Evolutionary conservation across 2,888 invertebrate species (phyloP), one percentile per base, ranked within the genome.

Genomic region (Spisula solida): DNA sequence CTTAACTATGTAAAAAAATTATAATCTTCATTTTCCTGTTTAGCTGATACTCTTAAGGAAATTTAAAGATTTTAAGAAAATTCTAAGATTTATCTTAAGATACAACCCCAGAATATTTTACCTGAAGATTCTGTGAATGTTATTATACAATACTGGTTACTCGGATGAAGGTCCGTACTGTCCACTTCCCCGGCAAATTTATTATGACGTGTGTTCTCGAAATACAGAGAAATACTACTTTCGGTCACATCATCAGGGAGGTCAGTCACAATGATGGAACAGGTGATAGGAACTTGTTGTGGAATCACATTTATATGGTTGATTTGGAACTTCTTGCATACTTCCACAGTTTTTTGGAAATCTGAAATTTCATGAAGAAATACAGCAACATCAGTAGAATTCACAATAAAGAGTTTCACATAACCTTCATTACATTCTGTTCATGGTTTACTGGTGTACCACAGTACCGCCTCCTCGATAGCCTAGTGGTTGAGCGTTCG

Each of bases 171-270:
- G 29, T 91, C 88, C 18, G 91, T 82, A 1, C 89, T 82, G 18
- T 56, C 56, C 20, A 90, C 87, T 0, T 85, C 86, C 29, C 91
- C 89, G 0, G 93, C 93, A 25, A n/a, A n/a, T 20, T 87, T 84
- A 82, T 90, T 90, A 18, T 88, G 75, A 14, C 66, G 87, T 78
- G 84, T 85, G 48, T 89, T 89, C 66, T 91, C 92, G 84, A 93
- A 93, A n/a, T 91, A 93, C 56, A 81, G 86, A 34, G 82, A 48
- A 4, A 93, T 47, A 4, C 81, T 70, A 70, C 93, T 93, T 16
- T 81, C 51, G 14, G 92, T 85, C 1, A 88, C 85, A 34, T 60
- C 66, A 2, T 60, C 29, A 10, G 82, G 78, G 0, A 93, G 66
- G 25, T 85, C 66, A 0, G 89, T 85, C 1, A 92, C 91, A 12